These are phyloP conservation scores for Eustalomyia histrio DNA, from an alignment of 2,888 invertebrate genomes.

Conservation along the genomic window DNA sequence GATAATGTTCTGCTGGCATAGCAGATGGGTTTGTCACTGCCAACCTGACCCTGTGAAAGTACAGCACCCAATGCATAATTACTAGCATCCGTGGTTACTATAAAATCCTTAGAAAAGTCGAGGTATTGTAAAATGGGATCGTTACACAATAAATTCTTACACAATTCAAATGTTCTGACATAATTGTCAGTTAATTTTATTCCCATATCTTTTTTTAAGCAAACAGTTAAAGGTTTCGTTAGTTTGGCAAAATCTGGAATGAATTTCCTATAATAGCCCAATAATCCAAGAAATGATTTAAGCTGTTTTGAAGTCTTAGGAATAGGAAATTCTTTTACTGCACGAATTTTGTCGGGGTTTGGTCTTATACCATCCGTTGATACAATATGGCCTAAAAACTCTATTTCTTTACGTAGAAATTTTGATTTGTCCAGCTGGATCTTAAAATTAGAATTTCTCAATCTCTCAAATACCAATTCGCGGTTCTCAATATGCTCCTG, in stretches of 20 bases:
- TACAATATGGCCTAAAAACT: conserved; percentile 36
- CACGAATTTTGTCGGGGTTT: conserved; percentile 33
- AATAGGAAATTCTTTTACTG: conserved; percentile 2
- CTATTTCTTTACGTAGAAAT: no score
- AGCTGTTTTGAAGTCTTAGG: conserved; percentile 42
- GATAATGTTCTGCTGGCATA: conserved; percentile 48
- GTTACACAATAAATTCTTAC: background rate
- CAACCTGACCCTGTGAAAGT: conserved; percentile 40
- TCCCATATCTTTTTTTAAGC: conserved; percentile 20
- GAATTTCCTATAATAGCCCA: background rate
- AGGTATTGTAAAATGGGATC: conserved; percentile 27
- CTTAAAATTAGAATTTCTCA: no score
- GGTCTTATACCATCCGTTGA: conserved; percentile 33
- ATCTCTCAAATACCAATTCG: no score
- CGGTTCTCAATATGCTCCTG: no score
- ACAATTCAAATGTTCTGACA: no score
- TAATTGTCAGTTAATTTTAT: no score
- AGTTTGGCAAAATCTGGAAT: conserved; percentile 1
- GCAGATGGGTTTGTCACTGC: conserved; percentile 28
- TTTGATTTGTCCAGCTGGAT: no score
- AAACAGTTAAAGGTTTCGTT: background rate
- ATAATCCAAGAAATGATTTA: conserved; percentile 57
- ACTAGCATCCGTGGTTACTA: conserved; percentile 28
- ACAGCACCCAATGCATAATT: conserved; percentile 48
- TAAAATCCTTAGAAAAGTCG: conserved; percentile 37